phyloP scores from a whole-genome alignment of 2,888 invertebrate genomes.

The Drosophila engyochracea region DNA sequence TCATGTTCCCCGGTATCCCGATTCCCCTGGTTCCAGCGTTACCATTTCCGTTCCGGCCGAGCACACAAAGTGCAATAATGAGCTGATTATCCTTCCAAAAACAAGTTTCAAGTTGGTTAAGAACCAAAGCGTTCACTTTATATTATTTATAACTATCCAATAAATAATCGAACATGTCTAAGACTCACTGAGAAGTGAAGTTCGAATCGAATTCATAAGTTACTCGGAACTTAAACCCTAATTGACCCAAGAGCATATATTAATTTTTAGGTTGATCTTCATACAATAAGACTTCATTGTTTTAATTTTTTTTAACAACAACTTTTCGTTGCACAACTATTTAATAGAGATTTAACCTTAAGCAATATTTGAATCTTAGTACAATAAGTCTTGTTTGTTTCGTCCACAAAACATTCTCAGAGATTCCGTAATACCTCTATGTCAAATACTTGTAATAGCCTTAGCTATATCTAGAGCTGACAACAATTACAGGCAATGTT shows the following conservation, averaged over 20 bases:
- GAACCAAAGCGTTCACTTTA: background rate
- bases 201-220: background rate
- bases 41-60: conserved; percentile 47
- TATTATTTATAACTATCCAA: background rate
- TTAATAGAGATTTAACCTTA: background rate
- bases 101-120: conserved; percentile 6
- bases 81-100: background rate
- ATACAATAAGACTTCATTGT: background rate
- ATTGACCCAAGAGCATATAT: background rate
- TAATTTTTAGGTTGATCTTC: too few species aligned
- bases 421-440: background rate
- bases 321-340: background rate
- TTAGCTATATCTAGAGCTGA: background rate
- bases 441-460: background rate
- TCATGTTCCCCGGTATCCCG: background rate
- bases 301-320: background rate
- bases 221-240: background rate
- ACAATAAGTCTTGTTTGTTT: background rate
- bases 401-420: background rate
- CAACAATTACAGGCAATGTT: background rate
- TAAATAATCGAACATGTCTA: background rate
- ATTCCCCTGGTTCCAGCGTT: background rate
- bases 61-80: conserved; percentile 43
- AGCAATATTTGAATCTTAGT: background rate
- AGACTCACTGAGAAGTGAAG: background rate